Conservation (phyloP, 1,140 invertebrate genomes). For the Grapholita molesta region DNA sequence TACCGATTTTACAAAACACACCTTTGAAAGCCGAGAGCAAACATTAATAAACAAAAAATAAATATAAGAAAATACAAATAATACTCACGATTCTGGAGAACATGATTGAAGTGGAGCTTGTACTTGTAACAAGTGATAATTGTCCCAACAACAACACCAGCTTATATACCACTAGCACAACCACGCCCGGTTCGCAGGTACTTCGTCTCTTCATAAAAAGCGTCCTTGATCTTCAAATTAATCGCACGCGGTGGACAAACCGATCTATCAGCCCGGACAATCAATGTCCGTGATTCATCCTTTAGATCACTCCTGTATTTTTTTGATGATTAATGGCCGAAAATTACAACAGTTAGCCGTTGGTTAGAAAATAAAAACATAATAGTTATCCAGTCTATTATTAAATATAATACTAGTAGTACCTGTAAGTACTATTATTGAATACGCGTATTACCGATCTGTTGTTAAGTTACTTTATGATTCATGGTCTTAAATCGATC, state of each 20-base stretch:
- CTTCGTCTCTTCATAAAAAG: conserved; percentile 15
- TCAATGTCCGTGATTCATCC: conserved; percentile 9
- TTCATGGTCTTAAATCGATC: too few relatives aligned
- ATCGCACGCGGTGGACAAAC: conserved; percentile 3
- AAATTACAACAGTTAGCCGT: neutral
- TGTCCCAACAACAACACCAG: neutral
- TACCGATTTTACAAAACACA: too few relatives aligned
- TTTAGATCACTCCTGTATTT: neutral
- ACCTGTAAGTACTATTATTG: too few relatives aligned
- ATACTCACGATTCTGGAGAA: conserved; percentile 11
- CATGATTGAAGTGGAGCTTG: neutral
- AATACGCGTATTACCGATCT: too few relatives aligned
- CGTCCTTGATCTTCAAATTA: conserved; percentile 19
- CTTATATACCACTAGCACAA: conserved; percentile 11
- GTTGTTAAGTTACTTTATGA: too few relatives aligned
- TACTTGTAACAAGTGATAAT: conserved; percentile 11
- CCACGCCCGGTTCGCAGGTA: conserved; percentile 2
- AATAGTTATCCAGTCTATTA: neutral
- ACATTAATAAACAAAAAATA: neutral
- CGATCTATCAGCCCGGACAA: neutral
- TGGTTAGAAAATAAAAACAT: neutral
- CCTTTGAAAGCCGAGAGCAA: neutral
- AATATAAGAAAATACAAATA: neutral
- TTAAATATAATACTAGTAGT: neutral
- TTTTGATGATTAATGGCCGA: neutral